Base-by-base conservation (phyloP, 2,888 invertebrate species). In the Phymatocera aterrima region DNA sequence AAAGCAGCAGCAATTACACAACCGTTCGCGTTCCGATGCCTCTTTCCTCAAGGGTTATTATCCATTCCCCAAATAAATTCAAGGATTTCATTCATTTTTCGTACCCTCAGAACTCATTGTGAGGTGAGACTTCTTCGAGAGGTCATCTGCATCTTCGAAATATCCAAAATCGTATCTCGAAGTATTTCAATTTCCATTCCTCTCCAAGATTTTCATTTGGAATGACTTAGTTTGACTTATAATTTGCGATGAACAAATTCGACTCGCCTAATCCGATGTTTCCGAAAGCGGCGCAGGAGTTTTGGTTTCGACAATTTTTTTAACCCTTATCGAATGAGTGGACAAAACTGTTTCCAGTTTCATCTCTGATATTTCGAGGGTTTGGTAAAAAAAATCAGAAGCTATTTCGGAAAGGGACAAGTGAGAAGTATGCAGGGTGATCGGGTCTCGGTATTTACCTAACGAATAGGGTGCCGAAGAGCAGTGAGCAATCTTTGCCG, bases 371-470 rank as follows among this genome's bases (percentile, higher is more conserved):
- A n/a, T n/a, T n/a, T n/a, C n/a, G n/a, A n/a, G n/a, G n/a, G n/a
- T n/a, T n/a, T n/a, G n/a, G n/a, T 15, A 28, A 15, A 10, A 1
- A 37, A 37, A 64, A 64, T 64, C 37, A 37, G 43, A 57, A 28
- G 28, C 28, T 46, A 15, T 5, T 28, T 1, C 46, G 18, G 40
- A 18, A 18, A 72, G 51, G 18, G 34, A 10, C 51, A 21, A 34
- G 31, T 15, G 24, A 21, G 1, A 21, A n/a, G n/a, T n/a, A 48
- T 21, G 48, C 18, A 2, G 8, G 34, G n/a, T 51, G 72, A 72
- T 54, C n/a, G 51, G 51, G 68, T 46, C 68, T 43, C 2, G 34
- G 72, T 72, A 51, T 72, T 72, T 72, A 46, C 48, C 31, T 43
- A 68, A 24, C 51, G 51, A 72, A n/a, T n/a, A 72, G 72, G 54